A percentile compares a stretch with the other conserved stretches of the same genome.
Conservation (phyloP, 2,888 invertebrate species). For the Drosophila engyochracea region DNA sequence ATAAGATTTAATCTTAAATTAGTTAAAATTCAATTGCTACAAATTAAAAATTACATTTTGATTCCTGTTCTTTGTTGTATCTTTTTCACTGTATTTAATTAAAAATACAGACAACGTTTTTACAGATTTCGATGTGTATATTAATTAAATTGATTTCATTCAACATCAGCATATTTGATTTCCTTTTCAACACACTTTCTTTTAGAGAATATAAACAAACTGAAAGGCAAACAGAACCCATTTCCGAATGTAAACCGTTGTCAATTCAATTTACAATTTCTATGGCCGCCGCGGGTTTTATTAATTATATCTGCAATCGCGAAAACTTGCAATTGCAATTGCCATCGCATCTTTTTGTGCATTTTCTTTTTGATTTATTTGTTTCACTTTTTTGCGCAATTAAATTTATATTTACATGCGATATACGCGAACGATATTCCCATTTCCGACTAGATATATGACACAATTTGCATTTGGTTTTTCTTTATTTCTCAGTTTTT, state of each 20-base stretch:
- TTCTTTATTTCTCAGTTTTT: background rate
- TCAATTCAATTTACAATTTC: constrained; percentile 66
- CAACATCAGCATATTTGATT: background rate
- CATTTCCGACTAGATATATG: constrained; percentile 59
- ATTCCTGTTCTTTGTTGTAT: background rate
- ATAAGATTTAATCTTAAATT: background rate
- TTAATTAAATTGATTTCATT: constrained; percentile 33
- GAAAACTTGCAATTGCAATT: constrained; percentile 40
- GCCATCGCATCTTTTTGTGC: constrained; percentile 8
- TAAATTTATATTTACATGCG: constrained; percentile 76
- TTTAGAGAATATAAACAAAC: constrained; percentile 7
- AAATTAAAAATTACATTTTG: background rate
- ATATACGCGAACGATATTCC: constrained; percentile 42
- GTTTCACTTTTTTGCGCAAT: constrained; percentile 64
- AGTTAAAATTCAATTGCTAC: background rate
- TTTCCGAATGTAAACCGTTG: constrained; percentile 18
- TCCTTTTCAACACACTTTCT: background rate
- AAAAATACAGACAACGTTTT: no score
- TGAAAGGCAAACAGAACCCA: constrained; percentile 6
- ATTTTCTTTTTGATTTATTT: constrained; percentile 51
- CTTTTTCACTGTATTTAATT: background rate
- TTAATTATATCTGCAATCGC: constrained; percentile 62
- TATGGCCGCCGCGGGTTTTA: constrained; percentile 43
- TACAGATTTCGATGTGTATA: constrained; percentile 7
- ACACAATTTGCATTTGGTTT: constrained; percentile 36